Evolutionary conservation across 2,888 invertebrate genomes (phyloP).

Genomic region (Xylocampa areola): DNA sequence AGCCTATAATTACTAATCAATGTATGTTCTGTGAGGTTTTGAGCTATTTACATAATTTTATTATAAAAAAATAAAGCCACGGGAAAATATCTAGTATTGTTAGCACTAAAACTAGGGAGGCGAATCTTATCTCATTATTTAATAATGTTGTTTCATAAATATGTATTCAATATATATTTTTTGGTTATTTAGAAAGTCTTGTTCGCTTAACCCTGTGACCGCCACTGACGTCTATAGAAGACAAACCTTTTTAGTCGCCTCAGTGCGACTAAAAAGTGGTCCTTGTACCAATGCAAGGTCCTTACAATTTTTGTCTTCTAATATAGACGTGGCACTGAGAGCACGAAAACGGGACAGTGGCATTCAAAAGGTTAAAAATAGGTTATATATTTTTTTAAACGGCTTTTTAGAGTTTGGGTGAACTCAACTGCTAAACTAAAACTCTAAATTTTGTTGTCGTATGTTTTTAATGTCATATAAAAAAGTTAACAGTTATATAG

Average conservation of each 20-base stretch:
- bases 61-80: slow-evolving; percentile 44
- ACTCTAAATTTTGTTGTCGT: too few species aligned
- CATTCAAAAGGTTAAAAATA: too few species aligned
- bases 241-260: too few species aligned
- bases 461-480: too few species aligned
- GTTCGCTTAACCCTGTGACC: slow-evolving; percentile 28
- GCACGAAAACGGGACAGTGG: too few species aligned
- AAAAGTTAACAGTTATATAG: too few species aligned
- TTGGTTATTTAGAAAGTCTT: slow-evolving; percentile 27
- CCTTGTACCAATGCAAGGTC: too few species aligned
- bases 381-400: slow-evolving; percentile 30
- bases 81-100: slow-evolving; percentile 33
- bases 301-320: too few species aligned
- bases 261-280: too few species aligned
- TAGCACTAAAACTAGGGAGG: slow-evolving; percentile 40
- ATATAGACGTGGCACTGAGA: too few species aligned
- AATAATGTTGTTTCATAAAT: slow-evolving; percentile 37
- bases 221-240: too few species aligned
- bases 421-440: slow-evolving; percentile 35
- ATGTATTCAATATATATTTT: slow-evolving; percentile 15
- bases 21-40: slow-evolving; percentile 13
- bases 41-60: slow-evolving; percentile 36
- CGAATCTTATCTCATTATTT: slow-evolving; percentile 15
- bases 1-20: slow-evolving; percentile 1
- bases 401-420: slow-evolving; percentile 46